A percentile compares a stretch with the other conserved stretches of the same genome.
Evolutionary conservation across 2,888 invertebrate species (phyloP).

Genomic region (Ormyrus thymus): DNA sequence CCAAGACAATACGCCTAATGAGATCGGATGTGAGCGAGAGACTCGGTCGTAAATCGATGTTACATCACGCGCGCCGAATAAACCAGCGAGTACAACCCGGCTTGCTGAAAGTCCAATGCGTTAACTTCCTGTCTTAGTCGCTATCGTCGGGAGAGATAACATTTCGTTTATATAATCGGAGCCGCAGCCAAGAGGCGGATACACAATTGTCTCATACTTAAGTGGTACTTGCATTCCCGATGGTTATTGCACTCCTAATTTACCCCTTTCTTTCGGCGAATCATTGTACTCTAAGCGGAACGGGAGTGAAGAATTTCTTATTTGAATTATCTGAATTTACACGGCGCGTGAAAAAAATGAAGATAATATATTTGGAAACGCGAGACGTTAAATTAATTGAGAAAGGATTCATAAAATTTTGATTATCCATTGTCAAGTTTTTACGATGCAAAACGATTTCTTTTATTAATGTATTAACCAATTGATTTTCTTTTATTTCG

Average conservation of each 20-base stretch:
- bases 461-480: not conserved
- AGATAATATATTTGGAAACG: too few species aligned
- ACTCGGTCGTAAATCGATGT: constrained; percentile 33
- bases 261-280: not conserved
- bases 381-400: not conserved
- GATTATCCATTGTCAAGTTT: not conserved
- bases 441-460: not conserved
- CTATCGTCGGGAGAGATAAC: not conserved
- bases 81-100: not conserved
- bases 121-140: constrained; percentile 46
- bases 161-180: constrained; percentile 45
- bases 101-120: constrained; percentile 40
- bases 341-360: not conserved
- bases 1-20: constrained; percentile 27
- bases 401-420: not conserved
- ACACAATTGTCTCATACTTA: constrained; percentile 19
- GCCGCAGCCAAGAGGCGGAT: constrained; percentile 19
- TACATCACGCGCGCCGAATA: constrained; percentile 33
- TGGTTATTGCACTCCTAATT: not conserved
- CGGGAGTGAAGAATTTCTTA: not conserved
- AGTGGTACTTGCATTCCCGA: constrained; percentile 15
- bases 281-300: not conserved
- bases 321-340: not conserved
- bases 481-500: not conserved
- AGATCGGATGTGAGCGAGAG: constrained; percentile 30